Percentiles rank a stretch among this genome's conserved stretches.
phyloP scores from a whole-genome alignment of 2,888 invertebrate genomes.

The Chloroclysta siterata region DNA sequence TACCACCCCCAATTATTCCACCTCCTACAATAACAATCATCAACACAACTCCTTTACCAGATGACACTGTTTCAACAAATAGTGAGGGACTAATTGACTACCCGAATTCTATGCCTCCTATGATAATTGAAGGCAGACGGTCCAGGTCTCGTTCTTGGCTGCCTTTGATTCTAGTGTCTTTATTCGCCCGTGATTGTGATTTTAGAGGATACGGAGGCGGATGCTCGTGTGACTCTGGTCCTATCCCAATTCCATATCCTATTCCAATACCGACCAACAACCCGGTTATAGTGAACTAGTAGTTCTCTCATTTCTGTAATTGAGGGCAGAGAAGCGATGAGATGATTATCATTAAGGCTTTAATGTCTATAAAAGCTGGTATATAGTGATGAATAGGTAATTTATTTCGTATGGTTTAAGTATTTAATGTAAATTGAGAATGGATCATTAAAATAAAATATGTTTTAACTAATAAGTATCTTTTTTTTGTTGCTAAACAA shows the following conservation, averaged over 20 bases:
- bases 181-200: conserved; percentile 50
- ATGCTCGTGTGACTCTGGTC: conserved; percentile 41
- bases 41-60: conserved; percentile 38
- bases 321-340: conserved; percentile 13
- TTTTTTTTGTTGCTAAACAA: not conserved
- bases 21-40: conserved; percentile 52
- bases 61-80: conserved; percentile 27
- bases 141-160: conserved; percentile 54
- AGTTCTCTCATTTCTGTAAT: conserved; percentile 12
- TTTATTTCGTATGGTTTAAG: conserved; percentile 19
- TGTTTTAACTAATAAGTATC: not conserved
- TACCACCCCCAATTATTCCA: conserved; percentile 53
- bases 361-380: conserved; percentile 10
- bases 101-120: conserved; percentile 44
- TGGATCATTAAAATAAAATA: conserved; percentile 1
- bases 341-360: conserved; percentile 9
- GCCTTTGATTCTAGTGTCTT: conserved; percentile 57
- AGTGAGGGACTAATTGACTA: conserved; percentile 26
- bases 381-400: conserved; percentile 8
- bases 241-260: conserved; percentile 58
- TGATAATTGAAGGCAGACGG: conserved; percentile 54
- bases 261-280: conserved; percentile 57
- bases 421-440: conserved; percentile 18
- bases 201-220: conserved; percentile 43
- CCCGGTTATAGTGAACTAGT: conserved; percentile 47